These are phyloP conservation scores for Lithodes maja DNA, from an alignment of 2,888 invertebrate genomes.

Conservation along the genomic window DNA sequence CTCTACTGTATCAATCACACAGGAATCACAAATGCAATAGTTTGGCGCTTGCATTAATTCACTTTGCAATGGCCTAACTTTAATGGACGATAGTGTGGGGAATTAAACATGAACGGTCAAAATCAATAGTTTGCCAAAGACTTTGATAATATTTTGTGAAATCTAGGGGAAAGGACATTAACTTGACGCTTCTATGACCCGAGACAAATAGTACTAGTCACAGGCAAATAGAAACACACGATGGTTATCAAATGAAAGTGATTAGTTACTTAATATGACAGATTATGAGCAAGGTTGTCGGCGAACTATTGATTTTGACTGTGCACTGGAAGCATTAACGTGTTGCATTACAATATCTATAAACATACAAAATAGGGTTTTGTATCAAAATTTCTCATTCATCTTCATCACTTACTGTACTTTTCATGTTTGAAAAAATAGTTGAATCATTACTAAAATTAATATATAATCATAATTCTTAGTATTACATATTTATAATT, in stretches of 20 bases:
- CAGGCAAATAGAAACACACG: no score
- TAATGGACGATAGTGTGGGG: slow-evolving; percentile 52
- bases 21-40: slow-evolving; percentile 34
- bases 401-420: slow-evolving; percentile 11
- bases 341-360: slow-evolving; percentile 42
- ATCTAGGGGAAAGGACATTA: no score
- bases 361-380: slow-evolving; percentile 56
- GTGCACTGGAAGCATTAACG: slow-evolving; percentile 56
- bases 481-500: slow-evolving; percentile 29
- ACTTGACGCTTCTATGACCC: no score
- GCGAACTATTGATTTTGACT: background rate
- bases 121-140: no score
- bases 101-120: slow-evolving; percentile 29
- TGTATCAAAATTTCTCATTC: slow-evolving; percentile 55
- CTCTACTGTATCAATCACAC: slow-evolving; percentile 34
- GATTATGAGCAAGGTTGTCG: background rate
- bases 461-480: slow-evolving; percentile 9
- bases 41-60: slow-evolving; percentile 38
- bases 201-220: no score
- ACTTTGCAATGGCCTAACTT: slow-evolving; percentile 38
- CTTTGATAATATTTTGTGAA: no score
- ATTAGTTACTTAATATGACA: no score
- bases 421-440: slow-evolving; percentile 30
- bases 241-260: no score
- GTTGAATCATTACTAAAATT: background rate